Percentiles rank a stretch among this genome's conserved stretches.
These are phyloP conservation scores for Pelusios castaneus DNA, from an alignment of 2,113 vertebrate genomes.

Conservation along the genomic window DNA sequence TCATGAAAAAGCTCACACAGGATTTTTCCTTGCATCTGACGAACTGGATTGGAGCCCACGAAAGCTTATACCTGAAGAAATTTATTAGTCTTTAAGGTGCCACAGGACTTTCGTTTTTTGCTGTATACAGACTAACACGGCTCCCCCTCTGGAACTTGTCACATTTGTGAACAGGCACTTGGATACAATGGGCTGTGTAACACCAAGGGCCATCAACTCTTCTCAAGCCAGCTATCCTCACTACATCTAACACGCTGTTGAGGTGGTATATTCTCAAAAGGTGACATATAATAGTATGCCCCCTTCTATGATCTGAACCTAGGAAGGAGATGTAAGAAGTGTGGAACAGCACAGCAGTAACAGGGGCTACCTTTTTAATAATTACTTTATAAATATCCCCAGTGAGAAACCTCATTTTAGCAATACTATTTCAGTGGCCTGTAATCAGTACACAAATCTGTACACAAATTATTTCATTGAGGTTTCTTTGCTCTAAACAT, in stretches of 20 bases:
- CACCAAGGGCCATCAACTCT: neutral
- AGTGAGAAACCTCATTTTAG: neutral
- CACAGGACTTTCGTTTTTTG: too few relatives aligned
- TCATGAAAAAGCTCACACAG: too few relatives aligned
- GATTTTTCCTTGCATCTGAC: too few relatives aligned
- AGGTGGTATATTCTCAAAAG: neutral
- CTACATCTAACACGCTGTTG: neutral
- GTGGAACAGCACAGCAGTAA: neutral
- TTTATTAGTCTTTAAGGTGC: too few relatives aligned
- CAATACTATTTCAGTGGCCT: neutral
- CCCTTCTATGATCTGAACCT: neutral
- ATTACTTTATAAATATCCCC: slow-evolving; percentile 31
- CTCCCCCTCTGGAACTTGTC: too few relatives aligned
- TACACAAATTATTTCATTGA: neutral
- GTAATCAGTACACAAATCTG: neutral
- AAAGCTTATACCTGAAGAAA: too few relatives aligned
- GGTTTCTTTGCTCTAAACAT: neutral
- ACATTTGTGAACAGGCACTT: neutral
- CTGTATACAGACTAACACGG: too few relatives aligned
- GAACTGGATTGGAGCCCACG: too few relatives aligned
- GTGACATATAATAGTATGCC: neutral
- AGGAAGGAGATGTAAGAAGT: neutral
- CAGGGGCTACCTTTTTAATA: neutral
- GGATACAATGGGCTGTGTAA: neutral
- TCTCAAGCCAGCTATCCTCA: neutral